These are phyloP conservation scores for Hylomyscus alleni DNA, from an alignment of 2,797 vertebrate species.

Conservation along the genomic window DNA sequence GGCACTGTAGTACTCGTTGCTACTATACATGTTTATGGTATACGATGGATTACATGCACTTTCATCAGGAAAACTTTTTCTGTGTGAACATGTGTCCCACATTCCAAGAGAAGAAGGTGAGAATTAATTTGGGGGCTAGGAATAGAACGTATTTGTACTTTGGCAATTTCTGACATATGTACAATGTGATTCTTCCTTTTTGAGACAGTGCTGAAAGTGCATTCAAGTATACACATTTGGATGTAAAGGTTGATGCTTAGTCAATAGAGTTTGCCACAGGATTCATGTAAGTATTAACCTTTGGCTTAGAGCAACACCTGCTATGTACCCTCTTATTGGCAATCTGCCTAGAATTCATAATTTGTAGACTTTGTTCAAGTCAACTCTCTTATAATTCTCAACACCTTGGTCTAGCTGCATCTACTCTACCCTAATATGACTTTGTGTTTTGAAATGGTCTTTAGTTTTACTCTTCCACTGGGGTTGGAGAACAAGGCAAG, in stretches of 20 bases:
- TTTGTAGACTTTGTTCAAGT: conserved; percentile 78
- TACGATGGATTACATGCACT: conserved; percentile 15
- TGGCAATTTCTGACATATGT: conserved; percentile 60
- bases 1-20: conserved; percentile 38
- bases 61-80: conserved; percentile 62
- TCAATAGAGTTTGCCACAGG: conserved; percentile 74
- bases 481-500: conserved; percentile 45
- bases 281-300: conserved; percentile 81
- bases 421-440: conserved; percentile 12
- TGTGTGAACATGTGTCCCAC: conserved; percentile 45
- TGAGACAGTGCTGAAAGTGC: conserved; percentile 50
- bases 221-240: conserved; percentile 61
- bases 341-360: conserved; percentile 79
- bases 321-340: conserved; percentile 75
- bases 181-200: conserved; percentile 65
- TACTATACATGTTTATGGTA: conserved; percentile 19
- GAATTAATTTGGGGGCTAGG: neutral
- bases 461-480: conserved; percentile 45
- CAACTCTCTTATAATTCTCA: conserved; percentile 43
- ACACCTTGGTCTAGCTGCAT: conserved; percentile 53
- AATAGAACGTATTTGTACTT: conserved; percentile 55
- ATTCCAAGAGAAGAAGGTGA: conserved; percentile 52
- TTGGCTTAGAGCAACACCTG: conserved; percentile 77
- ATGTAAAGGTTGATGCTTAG: conserved; percentile 66
- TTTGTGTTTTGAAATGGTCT: conserved; percentile 63